A percentile compares a stretch with the other conserved stretches of the same genome.
These are phyloP conservation scores for Verasper variegatus DNA, from an alignment of 2,113 vertebrate species.

Conservation along the genomic window DNA sequence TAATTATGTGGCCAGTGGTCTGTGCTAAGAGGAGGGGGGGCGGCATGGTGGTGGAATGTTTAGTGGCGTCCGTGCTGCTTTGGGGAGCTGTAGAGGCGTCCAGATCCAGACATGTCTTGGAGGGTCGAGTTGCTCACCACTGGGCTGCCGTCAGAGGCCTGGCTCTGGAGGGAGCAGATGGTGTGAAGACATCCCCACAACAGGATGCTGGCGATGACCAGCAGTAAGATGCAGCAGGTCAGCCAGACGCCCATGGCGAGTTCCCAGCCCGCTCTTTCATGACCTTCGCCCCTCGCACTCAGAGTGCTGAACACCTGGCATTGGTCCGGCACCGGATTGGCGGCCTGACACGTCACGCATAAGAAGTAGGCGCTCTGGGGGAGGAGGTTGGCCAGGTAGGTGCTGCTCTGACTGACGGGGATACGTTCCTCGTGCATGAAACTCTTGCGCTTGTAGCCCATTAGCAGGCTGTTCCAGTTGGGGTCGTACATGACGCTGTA, in stretches of 20 bases:
- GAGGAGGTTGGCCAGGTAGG: constrained; percentile 85
- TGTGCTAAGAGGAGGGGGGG: constrained; percentile 70
- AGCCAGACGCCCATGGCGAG: constrained; percentile 88
- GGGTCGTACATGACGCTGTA: constrained; percentile 92
- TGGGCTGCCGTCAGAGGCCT: constrained; percentile 30
- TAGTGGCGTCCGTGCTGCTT: constrained; percentile 63
- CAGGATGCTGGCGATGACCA: constrained; percentile 83
- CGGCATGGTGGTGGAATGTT: constrained; percentile 65
- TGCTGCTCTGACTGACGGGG: constrained; percentile 84
- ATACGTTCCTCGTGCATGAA: constrained; percentile 88
- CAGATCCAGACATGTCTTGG: background rate
- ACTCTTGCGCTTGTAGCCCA: constrained; percentile 85
- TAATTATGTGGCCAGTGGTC: constrained; percentile 3
- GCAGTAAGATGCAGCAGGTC: constrained; percentile 86
- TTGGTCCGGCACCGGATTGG: constrained; percentile 85
- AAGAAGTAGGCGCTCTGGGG: constrained; percentile 88
- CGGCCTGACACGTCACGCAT: constrained; percentile 89
- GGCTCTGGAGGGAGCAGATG: constrained; percentile 72
- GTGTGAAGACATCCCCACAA: constrained; percentile 86
- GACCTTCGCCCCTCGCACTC: constrained; percentile 65
- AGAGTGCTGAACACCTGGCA: constrained; percentile 87
- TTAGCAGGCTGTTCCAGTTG: constrained; percentile 87
- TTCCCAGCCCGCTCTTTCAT: constrained; percentile 81
- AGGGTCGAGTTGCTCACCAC: constrained; percentile 15
- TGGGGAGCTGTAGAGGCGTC: constrained; percentile 49